Conservation (phyloP, 2,797 vertebrate species). For the Adelosebastes latens region DNA sequence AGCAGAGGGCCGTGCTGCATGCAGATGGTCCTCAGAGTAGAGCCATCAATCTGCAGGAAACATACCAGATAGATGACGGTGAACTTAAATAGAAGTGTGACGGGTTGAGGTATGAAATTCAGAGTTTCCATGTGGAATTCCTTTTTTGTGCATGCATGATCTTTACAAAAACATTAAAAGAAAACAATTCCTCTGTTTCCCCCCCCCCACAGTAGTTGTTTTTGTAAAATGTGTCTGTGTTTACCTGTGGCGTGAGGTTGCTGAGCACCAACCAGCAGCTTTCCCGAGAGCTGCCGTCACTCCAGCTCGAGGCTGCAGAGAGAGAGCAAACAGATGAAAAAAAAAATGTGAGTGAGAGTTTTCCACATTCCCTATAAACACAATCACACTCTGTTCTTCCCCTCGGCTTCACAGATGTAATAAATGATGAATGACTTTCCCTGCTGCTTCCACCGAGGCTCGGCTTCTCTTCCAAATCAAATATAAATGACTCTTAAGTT, state of each 20-base stretch:
- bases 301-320: constrained; percentile 90
- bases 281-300: constrained; percentile 92
- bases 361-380: constrained; percentile 23
- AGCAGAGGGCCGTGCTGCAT: constrained; percentile 98
- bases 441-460: neutral
- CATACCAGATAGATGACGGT: neutral
- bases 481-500: constrained; percentile 26
- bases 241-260: constrained; percentile 99
- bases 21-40: constrained; percentile 98
- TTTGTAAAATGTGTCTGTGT: neutral
- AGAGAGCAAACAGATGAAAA: constrained; percentile 24
- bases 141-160: neutral
- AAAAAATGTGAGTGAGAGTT: neutral
- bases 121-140: neutral
- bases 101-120: neutral
- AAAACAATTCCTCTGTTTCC: no score
- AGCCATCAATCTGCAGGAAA: constrained; percentile 91
- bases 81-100: neutral
- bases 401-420: constrained; percentile 9
- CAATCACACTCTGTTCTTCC: constrained; percentile 65
- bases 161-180: neutral
- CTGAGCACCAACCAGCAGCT: constrained; percentile 99
- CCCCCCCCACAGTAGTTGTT: neutral
- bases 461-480: constrained; percentile 24
- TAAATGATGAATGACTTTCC: constrained; percentile 39